phyloP scores from a whole-genome alignment of 2,113 vertebrate genomes.

The Anguilla japonica region DNA sequence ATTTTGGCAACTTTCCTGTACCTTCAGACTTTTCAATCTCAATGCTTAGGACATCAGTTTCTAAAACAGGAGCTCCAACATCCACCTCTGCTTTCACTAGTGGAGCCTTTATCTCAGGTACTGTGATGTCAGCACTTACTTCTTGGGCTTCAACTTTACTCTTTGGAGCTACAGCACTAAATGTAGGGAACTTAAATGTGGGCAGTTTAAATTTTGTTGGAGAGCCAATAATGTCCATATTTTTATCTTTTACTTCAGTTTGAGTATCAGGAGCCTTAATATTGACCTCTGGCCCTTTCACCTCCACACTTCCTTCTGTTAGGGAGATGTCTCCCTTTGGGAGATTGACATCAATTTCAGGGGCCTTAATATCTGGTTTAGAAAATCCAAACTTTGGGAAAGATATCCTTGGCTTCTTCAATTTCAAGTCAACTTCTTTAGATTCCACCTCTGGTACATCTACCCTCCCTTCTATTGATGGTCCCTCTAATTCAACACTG shows the following conservation, averaged over 20 bases:
- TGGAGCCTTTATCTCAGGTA: slow-evolving; percentile 11
- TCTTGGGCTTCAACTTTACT: background rate
- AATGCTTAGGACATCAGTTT: background rate
- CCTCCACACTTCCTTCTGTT: slow-evolving; percentile 39
- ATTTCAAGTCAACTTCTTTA: slow-evolving; percentile 35
- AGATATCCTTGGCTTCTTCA: slow-evolving; percentile 54
- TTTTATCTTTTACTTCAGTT: slow-evolving; percentile 34
- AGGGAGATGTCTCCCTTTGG: slow-evolving; percentile 30
- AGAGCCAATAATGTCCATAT: slow-evolving; percentile 28
- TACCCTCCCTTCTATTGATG: background rate
- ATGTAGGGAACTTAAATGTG: slow-evolving; percentile 47
- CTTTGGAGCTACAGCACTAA: slow-evolving; percentile 34
- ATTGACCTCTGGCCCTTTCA: slow-evolving; percentile 41
- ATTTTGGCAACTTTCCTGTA: background rate
- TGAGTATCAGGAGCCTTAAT: slow-evolving; percentile 23
- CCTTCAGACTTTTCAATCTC: background rate
- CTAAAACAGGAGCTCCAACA: background rate
- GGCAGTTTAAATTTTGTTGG: slow-evolving; percentile 55
- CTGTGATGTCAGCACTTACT: slow-evolving; percentile 29
- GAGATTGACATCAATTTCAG: slow-evolving; percentile 34
- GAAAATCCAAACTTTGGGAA: slow-evolving; percentile 59
- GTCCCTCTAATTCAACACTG: slow-evolving; percentile 34
- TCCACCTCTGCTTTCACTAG: background rate
- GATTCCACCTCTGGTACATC: background rate
- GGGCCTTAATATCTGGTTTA: slow-evolving; percentile 46